Evolutionary conservation across 2,113 vertebrate species (phyloP), one percentile per base, ranked within the genome.

Genomic region (Leucoraja erinaceus): DNA sequence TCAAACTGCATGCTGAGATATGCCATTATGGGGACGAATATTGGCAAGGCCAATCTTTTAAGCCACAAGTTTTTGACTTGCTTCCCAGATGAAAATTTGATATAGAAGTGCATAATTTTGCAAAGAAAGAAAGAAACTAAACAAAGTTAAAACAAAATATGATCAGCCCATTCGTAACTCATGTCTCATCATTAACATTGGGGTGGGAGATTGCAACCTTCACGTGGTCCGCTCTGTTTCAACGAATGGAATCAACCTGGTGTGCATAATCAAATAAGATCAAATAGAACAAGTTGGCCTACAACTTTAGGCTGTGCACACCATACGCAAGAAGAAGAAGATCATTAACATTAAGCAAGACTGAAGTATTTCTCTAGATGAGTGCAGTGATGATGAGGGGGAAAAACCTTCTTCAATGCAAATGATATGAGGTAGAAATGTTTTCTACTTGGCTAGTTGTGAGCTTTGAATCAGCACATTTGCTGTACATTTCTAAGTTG

Each of bases 1-100:
- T 63, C 83, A 88, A 88, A n/a, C 83, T 88, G 56, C 83, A 63
- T 16, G 56, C 83, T 18, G 83, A 88, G 63, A 88, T 88, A 63
- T 63, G 10, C 83, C 59, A 88, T 66, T 31, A 88, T 31, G 59
- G 59, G 12, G 56, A 61, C 63, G n/a, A 63, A 66, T 72, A 18
- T 28, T 31, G 59, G 63, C 59, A 88, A n/a, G 12, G 56, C 28
- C 83, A 88, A 66, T 88, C 83, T 88, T 59, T 88, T 88, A 28
- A 88, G 59, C 14, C 12, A 88, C 16, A 5, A 18, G 5, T 63
- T 88, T 66, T 63, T 61, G n/a, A 88, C 59, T 88, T 88, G 6
- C 28, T 63, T 56, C 83, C 59, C 83, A 88, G 59, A 88, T 72
- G 70, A 20, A 88, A 88, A 61, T n/a, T 86, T n/a, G 31, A 88